A percentile compares a stretch with the other conserved stretches of the same genome.
These are phyloP conservation scores for Rhinichthys klamathensis DNA, from an alignment of 2,113 vertebrate species.

Conservation along the genomic window DNA sequence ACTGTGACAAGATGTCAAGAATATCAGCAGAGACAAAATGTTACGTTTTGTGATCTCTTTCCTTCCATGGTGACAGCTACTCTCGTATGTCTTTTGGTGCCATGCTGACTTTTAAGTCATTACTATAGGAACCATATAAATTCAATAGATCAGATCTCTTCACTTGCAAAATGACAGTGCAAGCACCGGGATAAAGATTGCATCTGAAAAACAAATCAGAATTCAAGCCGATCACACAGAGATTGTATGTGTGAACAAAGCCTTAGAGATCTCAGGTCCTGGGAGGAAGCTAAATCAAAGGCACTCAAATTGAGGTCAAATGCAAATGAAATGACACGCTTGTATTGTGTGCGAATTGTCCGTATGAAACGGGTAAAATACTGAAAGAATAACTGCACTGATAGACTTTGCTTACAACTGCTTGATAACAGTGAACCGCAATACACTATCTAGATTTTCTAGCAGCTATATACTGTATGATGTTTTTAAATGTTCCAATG, in stretches of 20 bases:
- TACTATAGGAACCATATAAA: neutral
- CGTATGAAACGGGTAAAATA: neutral
- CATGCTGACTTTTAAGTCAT: neutral
- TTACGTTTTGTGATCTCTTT: neutral
- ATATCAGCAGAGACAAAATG: neutral
- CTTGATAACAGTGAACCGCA: constrained; percentile 11
- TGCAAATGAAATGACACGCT: constrained; percentile 24
- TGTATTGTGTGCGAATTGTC: neutral
- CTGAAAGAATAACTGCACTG: neutral
- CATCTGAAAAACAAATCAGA: constrained; percentile 19
- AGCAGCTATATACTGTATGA: neutral
- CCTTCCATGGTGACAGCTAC: neutral
- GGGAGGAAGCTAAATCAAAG: constrained; percentile 23
- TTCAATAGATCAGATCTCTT: neutral
- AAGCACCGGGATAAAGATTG: neutral
- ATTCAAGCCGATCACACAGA: neutral
- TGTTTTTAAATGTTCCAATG: neutral
- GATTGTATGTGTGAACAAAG: constrained; percentile 10
- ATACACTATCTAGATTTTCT: neutral
- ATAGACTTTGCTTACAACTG: constrained; percentile 22
- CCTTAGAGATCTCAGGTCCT: constrained; percentile 10
- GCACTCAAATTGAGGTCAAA: constrained; percentile 20
- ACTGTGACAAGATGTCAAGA: neutral
- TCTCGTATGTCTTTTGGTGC: neutral
- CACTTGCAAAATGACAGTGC: constrained; percentile 7